Base-by-base conservation (phyloP, 1,140 invertebrate species). In the Aphelinus atriplicis region DNA sequence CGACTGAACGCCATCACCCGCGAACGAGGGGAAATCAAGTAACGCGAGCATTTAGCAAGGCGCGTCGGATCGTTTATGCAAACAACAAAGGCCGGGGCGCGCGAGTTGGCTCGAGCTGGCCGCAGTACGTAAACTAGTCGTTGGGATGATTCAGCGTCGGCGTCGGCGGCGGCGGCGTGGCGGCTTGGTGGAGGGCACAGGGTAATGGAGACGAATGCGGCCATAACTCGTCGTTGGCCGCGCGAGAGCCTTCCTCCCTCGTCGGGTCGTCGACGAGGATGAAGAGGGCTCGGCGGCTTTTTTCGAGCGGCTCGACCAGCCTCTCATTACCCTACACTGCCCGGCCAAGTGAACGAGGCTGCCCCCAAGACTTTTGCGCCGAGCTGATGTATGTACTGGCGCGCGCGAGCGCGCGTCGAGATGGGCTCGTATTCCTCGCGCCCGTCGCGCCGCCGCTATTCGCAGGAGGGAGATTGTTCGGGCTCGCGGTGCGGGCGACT, bases 171-270 rank as follows among this genome's bases (percentile, higher is more conserved):
- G 26, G 56, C n/a, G 71, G 73, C 73, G 78, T 73, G 57, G 73
- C 73, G 76, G 77, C 69, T 78, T 74, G 71, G 78, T 71, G 74
- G 68, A 65, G 64, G 50, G 64, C 48, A 55, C 63, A 76, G 64
- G 69, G 78, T 85, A 85, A 85, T 85, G 83, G 84, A 84, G 84
- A 85, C 84, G 83, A 85, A 85, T 85, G 81, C 79, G 80, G 75
- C 78, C 79, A 83, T 84, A 83, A 84, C 81, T 84, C 75, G 78
- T 81, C 80, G 79, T 82, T 71, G 77, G 77, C 69, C 72, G 66
- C 63, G 75, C 64, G 68, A 77, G 26, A 26, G 26, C 66, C 50
- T 51, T 70, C 73, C 73, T 57, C 56, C 4, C 62, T 65, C 46
- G 48, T 53, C 55, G 3, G 10, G 45, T 50, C n/a, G 3, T 61